Base-by-base conservation (phyloP, 2,888 invertebrate species). In the Patella caerulea region DNA sequence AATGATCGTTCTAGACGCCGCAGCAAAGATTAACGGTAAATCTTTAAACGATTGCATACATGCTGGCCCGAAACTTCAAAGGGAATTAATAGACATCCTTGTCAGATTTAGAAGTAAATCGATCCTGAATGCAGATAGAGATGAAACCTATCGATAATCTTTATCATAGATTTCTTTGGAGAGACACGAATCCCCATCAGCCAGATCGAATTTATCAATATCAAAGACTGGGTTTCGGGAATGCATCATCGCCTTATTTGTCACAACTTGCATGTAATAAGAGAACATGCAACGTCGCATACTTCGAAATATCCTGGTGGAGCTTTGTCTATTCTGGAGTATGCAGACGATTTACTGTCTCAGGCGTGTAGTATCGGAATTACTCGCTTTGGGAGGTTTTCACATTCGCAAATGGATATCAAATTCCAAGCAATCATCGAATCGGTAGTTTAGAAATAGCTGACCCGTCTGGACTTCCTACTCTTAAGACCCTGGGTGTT, bases 41-140 rank as follows among this genome's bases (percentile, higher is more conserved):
- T 65, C 65, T n/a, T 65, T 65, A 65, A 65, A 65, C 11, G 19
- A 19, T 65, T 65, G 65, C 65, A 65, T 65, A 19, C 9, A 65
- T 65, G 12, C 65, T 19, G 65, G 65, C n/a, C 65, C 65, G 11
- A 65, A 65, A 65, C 65, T 65, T 65, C 65, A 65, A 19, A 65
- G 65, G 24, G 11, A n/a, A 65, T 11, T 59, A n/a, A n/a, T 59
- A n/a, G 59, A 15, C n/a, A n/a, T 59, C n/a, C 2, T 59, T n/a
- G n/a, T 59, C n/a, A 15, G 59, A n/a, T 59, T 59, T 59, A 3
- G 59, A 15, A 3, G 59, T 59, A 59, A 59, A 59, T n/a, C 59
- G 4, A 59, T 59, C 15, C 4, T 5, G n/a, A 59, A n/a, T 59
- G 59, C 59, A 59, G n/a, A 59, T 59, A 59, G 59, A 19, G 7